Conservation (phyloP, 2,797 vertebrate genomes). For the Thamnophis elegans region DNA sequence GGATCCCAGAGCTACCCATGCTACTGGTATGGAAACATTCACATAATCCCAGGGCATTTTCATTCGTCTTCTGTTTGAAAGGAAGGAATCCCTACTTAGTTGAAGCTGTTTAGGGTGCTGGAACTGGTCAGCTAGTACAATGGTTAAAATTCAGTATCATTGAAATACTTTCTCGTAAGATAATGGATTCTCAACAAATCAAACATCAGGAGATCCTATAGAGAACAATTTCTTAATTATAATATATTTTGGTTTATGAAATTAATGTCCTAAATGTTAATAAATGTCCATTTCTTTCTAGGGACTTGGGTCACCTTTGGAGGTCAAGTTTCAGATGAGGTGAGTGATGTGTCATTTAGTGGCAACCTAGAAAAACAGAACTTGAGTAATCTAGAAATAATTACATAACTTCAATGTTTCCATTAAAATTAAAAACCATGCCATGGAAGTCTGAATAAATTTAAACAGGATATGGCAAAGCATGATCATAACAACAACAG, state of each 20-base stretch:
- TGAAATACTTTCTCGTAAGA: not conserved
- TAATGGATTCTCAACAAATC: not conserved
- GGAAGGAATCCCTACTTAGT: not conserved
- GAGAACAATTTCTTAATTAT: conserved; percentile 11
- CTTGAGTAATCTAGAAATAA: too few relatives aligned
- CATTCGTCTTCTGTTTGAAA: not conserved
- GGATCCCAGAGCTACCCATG: not conserved
- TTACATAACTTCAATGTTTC: not conserved
- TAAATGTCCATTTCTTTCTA: conserved; percentile 60
- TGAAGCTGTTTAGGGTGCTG: not conserved
- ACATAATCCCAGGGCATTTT: not conserved
- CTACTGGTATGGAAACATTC: not conserved
- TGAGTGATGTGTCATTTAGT: conserved; percentile 62
- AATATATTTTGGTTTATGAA: conserved; percentile 20
- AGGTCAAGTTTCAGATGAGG: conserved; percentile 95
- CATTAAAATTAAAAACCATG: not conserved
- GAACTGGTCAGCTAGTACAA: not conserved
- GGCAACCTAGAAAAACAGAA: fast-evolving
- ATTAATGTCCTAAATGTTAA: conserved; percentile 31
- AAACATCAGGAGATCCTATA: not conserved
- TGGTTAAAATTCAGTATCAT: fast-evolving
- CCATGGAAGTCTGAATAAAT: not conserved
- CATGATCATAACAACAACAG: not conserved
- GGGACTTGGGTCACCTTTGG: conserved; percentile 98
- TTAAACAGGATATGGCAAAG: not conserved